Base-by-base conservation (phyloP, 1,140 invertebrate genomes). In the Temnothorax curvispinosus region DNA sequence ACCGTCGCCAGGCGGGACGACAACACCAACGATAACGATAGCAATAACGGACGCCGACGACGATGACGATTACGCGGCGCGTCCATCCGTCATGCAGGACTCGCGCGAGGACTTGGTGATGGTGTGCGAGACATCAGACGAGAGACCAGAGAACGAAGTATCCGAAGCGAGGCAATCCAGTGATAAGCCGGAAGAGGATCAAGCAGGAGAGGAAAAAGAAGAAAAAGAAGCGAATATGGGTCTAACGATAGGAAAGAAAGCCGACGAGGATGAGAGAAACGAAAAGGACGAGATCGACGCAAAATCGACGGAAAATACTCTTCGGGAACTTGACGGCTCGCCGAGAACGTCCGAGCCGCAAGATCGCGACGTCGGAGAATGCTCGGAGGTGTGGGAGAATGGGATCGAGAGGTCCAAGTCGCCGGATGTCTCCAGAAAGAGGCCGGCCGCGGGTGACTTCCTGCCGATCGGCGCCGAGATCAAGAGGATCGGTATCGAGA, bases 401-500 rank as follows among this genome's bases (percentile, higher is more conserved):
- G 38, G 6, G n/a, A 13, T 32, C 9, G 82, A 64, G 11, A 21
- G 52, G 8, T 0, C 52, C 18, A 2, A 18, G 18, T n/a, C 72
- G 11, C 1, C 35, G n/a, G 11, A 27, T 5, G 9, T 78, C 8
- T 90, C 89, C 9, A 89, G 93, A 15, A 93, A 94, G 50, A 88
- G 93, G 0, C 67, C 88, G 2, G 84, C 91, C 1, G 38, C 38
- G 38, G 71, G 76, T 52, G 95, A 95, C 6, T 95, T 94, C 38
- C 38, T 93, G 74, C 92, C 94, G 32, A 93, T 94, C 44, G 87
- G 69, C 47, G 86, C 89, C 0, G 94, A 94, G 58, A 92, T 94
- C n/a, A 95, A 93, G 56, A 92, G 88, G 27, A 93, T 95, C 65
- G 95, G 94, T 6, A 89, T 93, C 4, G 95, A 95, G 75, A 92